Base-by-base conservation (phyloP, 2,888 invertebrate genomes). In the Corbicula japonica region DNA sequence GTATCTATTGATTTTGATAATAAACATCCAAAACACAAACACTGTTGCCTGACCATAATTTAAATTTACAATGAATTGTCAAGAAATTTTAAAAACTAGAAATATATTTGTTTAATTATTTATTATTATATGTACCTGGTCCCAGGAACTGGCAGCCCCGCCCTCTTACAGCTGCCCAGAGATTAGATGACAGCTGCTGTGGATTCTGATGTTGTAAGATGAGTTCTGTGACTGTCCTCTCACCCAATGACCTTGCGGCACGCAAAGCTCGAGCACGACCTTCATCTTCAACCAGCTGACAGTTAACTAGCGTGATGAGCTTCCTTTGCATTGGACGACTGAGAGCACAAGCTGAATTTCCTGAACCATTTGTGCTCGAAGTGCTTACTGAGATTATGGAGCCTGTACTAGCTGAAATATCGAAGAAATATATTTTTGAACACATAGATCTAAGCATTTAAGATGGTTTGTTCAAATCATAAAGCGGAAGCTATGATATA, bases 81-180 rank as follows among this genome's bases (percentile, higher is more conserved):
- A n/a, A n/a, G n/a, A n/a, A n/a, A n/a, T n/a, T n/a, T n/a, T n/a
- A n/a, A n/a, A n/a, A n/a, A n/a, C n/a, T n/a, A 32, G 21, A 5
- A 48, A 48, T n/a, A 18, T 8, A 6, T 21, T 12, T 38, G 8
- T 15, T 12, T 38, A 38, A 18, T 32, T 4, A 28, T n/a, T 35
- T n/a, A 35, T 6, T 30, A 63, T 10, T 44, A 3, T n/a, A 58
- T 72, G 21, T 90, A 95, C 95, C 95, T 86, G 99, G 99, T 8
- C 99, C 99, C 35, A 99, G 95, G 94, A 99, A 99, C 94, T 99
- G 99, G 92, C 99, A 99, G 62, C 99, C 99, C 72, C 99, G 95
- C 0, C 98, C 97, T 56, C 99, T 95, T 12, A 99, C 98, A 32
- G 99, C 98, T 50, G 98, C 98, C 99, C 99, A 99, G 52, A 99